Evolutionary conservation across 2,113 vertebrate species (phyloP).

Genomic region (Oenanthe oenanthe): DNA sequence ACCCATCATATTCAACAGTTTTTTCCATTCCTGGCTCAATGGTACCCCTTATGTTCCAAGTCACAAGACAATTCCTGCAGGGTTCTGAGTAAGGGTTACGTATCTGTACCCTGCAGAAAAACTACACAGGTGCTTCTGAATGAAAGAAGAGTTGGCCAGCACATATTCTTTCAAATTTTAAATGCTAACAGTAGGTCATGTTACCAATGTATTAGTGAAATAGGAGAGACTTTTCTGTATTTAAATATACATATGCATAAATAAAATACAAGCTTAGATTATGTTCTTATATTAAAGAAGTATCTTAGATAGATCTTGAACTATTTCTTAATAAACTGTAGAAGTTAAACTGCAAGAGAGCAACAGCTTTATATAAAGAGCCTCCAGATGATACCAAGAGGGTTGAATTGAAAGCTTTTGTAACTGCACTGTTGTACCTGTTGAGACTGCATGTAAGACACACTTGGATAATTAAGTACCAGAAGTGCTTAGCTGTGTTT

Average conservation of each 20-base stretch:
- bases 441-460: neutral
- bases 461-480: neutral
- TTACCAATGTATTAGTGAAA: conserved; percentile 10
- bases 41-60: neutral
- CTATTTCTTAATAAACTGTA: neutral
- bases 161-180: neutral
- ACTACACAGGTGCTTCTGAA: neutral
- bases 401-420: neutral
- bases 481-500: neutral
- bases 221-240: neutral
- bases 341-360: neutral
- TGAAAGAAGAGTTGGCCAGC: neutral
- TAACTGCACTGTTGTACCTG: neutral
- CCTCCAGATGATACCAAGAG: neutral
- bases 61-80: neutral
- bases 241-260: neutral
- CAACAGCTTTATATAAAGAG: neutral
- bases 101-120: neutral
- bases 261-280: neutral
- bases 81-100: neutral
- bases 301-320: neutral
- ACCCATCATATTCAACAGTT: neutral
- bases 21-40: neutral
- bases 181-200: neutral
- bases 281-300: neutral